These are phyloP conservation scores for Drosophila neoperkinsi DNA, from an alignment of 2,888 invertebrate species.

Conservation along the genomic window DNA sequence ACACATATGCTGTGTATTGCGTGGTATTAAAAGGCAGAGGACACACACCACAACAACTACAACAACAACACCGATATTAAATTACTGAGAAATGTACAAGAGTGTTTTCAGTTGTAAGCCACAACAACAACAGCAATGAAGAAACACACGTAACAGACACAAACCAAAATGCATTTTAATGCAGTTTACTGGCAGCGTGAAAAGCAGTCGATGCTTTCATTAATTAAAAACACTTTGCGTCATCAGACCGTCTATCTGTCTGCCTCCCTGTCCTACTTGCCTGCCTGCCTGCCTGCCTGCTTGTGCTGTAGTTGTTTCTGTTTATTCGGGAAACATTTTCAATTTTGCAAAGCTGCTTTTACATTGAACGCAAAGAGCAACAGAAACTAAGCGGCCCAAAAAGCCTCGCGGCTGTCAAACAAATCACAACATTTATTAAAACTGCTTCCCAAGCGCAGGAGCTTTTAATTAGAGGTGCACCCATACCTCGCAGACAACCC, in stretches of 20 bases:
- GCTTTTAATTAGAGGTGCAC: conserved; percentile 69
- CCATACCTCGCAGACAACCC: not conserved
- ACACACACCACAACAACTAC: not conserved
- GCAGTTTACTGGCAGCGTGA: conserved; percentile 64
- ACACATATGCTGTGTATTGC: conserved; percentile 10
- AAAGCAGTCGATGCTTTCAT: conserved; percentile 50
- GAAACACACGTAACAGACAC: conserved; percentile 1
- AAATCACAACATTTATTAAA: conserved; percentile 74
- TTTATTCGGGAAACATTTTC: conserved; percentile 23
- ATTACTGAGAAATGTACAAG: conserved; percentile 47
- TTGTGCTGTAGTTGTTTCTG: conserved; percentile 2
- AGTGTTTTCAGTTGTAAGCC: conserved; percentile 54
- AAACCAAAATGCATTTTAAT: conserved; percentile 52
- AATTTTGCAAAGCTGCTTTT: conserved; percentile 50
- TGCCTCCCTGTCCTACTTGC: not conserved
- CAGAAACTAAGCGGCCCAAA: conserved; percentile 17
- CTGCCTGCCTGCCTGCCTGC: not conserved
- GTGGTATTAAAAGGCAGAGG: conserved; percentile 17
- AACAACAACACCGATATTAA: conserved; percentile 34
- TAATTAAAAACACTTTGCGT: conserved; percentile 71
- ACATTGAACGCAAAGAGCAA: conserved; percentile 22
- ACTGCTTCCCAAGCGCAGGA: conserved; percentile 44
- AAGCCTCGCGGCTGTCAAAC: conserved; percentile 51
- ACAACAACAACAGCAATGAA: conserved; percentile 13
- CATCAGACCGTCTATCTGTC: not conserved